Percentiles rank a stretch among this genome's conserved stretches.
Evolutionary conservation across 2,888 invertebrate genomes (phyloP).

Genomic region (Pristionchus mayeri): DNA sequence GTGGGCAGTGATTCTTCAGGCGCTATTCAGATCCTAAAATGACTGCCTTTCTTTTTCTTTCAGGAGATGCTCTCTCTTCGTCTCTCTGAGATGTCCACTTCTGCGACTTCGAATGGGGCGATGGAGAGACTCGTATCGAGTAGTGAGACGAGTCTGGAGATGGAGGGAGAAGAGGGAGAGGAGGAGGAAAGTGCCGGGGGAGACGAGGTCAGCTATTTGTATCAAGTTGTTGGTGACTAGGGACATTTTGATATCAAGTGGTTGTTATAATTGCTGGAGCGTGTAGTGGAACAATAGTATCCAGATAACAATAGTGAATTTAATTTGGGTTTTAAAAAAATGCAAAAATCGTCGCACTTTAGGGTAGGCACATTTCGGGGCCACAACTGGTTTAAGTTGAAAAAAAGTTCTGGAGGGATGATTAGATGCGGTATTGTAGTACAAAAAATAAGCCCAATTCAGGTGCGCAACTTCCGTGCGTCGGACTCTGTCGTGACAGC

Average conservation of each 20-base stretch:
- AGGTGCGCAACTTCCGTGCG: slow-evolving; percentile 14
- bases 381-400: too few relatives aligned
- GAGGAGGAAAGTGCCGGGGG: not conserved
- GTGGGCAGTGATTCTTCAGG: too few relatives aligned
- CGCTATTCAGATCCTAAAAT: not conserved
- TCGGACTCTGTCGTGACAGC: not conserved
- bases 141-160: slow-evolving; percentile 32
- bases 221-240: too few relatives aligned
- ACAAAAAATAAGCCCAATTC: not conserved
- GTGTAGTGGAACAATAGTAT: too few relatives aligned
- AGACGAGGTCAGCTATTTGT: slow-evolving; percentile 9
- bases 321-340: too few relatives aligned
- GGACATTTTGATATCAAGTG: too few relatives aligned
- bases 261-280: too few relatives aligned
- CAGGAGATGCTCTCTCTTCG: not conserved
- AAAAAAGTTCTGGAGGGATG: too few relatives aligned
- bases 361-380: too few relatives aligned
- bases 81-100: slow-evolving; percentile 5
- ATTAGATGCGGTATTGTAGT: too few relatives aligned
- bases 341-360: too few relatives aligned
- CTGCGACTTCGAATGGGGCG: not conserved
- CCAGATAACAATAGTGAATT: too few relatives aligned
- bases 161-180: not conserved
- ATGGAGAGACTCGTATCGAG: slow-evolving; percentile 26
- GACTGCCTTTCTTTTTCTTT: not conserved